Evolutionary conservation across 2,113 vertebrate genomes (phyloP).

Genomic region (Philantomba maxwellii): DNA sequence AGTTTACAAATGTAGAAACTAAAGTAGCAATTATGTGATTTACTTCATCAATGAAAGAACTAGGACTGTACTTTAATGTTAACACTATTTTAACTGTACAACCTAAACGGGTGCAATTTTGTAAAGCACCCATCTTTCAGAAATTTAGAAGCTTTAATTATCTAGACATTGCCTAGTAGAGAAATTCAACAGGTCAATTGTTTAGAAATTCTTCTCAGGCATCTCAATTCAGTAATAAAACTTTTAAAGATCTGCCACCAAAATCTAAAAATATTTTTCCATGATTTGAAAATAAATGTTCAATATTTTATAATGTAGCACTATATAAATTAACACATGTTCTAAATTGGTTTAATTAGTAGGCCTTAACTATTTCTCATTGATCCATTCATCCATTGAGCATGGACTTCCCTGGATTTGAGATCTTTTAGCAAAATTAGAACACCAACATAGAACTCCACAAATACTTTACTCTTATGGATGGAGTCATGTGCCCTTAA

Average conservation of each 20-base stretch:
- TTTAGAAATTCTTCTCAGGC: not conserved
- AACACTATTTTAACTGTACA: not conserved
- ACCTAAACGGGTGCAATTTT: not conserved
- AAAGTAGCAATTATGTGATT: not conserved
- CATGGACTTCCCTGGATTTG: not conserved
- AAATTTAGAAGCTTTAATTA: not conserved
- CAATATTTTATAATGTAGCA: not conserved
- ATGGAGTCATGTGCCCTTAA: not conserved
- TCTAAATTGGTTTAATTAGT: not conserved
- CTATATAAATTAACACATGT: not conserved
- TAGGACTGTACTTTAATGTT: not conserved
- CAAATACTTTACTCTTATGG: not conserved
- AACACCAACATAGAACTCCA: not conserved
- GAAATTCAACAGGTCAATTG: not conserved
- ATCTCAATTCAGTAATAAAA: not conserved
- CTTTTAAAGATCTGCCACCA: not conserved
- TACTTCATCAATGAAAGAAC: not conserved
- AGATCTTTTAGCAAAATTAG: not conserved
- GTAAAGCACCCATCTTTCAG: not conserved
- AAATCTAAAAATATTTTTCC: not conserved
- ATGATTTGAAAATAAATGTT: not conserved
- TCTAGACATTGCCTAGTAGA: not conserved
- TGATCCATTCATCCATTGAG: not conserved
- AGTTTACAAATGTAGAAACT: not conserved
- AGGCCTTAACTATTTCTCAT: not conserved